Percentiles rank a stretch among this genome's conserved stretches.
These are phyloP conservation scores for Monopterus albus DNA, from an alignment of 2,113 vertebrate genomes.

Conservation along the genomic window DNA sequence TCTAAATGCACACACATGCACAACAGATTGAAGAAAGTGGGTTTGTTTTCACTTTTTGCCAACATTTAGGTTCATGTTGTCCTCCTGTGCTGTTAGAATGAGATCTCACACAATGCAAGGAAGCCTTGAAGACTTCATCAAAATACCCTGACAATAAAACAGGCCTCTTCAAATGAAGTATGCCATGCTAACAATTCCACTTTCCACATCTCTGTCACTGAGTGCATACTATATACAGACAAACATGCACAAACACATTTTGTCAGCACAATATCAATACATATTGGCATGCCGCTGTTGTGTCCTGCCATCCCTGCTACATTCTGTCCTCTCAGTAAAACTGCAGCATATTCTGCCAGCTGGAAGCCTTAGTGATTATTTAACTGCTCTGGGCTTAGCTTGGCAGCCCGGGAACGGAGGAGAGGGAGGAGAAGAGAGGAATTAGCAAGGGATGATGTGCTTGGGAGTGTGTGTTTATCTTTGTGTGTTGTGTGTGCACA, in stretches of 20 bases:
- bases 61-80: conserved; percentile 20
- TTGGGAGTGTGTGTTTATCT: conserved; percentile 4
- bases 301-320: conserved; percentile 70
- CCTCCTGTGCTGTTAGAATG: conserved; percentile 33
- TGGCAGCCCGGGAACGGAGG: conserved; percentile 72
- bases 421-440: conserved; percentile 73
- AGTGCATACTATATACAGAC: conserved; percentile 46
- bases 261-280: conserved; percentile 73
- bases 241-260: conserved; percentile 56
- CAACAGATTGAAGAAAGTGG: conserved; percentile 6
- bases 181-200: conserved; percentile 54
- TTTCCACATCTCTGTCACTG: conserved; percentile 38
- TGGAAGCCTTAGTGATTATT: conserved; percentile 82
- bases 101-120: conserved; percentile 35
- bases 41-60: conserved; percentile 25
- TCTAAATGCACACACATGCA: neutral
- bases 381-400: conserved; percentile 79
- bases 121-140: conserved; percentile 56
- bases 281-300: conserved; percentile 72
- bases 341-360: conserved; percentile 72
- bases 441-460: conserved; percentile 78
- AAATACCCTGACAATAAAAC: conserved; percentile 43
- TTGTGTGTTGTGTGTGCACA: conserved; percentile 6
- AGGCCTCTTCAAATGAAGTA: conserved; percentile 55
- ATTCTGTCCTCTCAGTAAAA: conserved; percentile 53